Base-by-base conservation (phyloP, 2,888 invertebrate species). In the Choristoneura rosaceana region DNA sequence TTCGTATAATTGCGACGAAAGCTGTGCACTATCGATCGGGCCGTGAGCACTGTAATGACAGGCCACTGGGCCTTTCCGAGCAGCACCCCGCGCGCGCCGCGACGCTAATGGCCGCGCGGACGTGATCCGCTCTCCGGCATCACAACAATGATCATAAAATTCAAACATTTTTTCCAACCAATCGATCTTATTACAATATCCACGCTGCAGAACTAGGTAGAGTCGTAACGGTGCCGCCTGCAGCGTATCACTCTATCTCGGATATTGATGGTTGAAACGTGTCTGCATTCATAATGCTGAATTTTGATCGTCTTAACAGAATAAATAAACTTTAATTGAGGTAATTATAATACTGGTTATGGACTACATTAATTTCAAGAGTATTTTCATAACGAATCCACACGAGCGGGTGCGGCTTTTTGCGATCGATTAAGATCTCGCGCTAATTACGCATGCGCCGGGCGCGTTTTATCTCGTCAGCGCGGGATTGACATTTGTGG, bases 351-450 rank as follows among this genome's bases (percentile, higher is more conserved):
- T 73, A 43, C 34, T 68, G 41, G 63, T 73, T 68, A 61, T 47
- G 52, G 62, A 43, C 61, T 41, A 63, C 58, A 71, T 71, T 71
- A 71, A 59, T 63, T 50, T 60, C 52, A 64, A 73, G 63, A 68
- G 60, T 69, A 73, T 64, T 68, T 68, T 71, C 62, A 69, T 68
- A 68, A 68, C 17, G 63, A 58, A 69, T 60, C 58, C 64, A 59
- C 68, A 59, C 41, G 55, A 64, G 64, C 25, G 55, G 9, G 60
- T 33, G 41, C 60, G 41, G 59, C 17, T 69, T 73, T 68, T 73
- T 73, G 68, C 52, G 62, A 25, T 68, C 64, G 71, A 71, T 71
- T 68, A 69, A 73, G 68, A 73, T 73, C 73, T 64, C 10, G 34
- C 34, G 67, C 45, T 69, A 73, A 69, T 73, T 64, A 71, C 58